Evolutionary conservation across 2,113 vertebrate species (phyloP), one percentile per base, ranked within the genome.

Genomic region (Vidua chalybeata): DNA sequence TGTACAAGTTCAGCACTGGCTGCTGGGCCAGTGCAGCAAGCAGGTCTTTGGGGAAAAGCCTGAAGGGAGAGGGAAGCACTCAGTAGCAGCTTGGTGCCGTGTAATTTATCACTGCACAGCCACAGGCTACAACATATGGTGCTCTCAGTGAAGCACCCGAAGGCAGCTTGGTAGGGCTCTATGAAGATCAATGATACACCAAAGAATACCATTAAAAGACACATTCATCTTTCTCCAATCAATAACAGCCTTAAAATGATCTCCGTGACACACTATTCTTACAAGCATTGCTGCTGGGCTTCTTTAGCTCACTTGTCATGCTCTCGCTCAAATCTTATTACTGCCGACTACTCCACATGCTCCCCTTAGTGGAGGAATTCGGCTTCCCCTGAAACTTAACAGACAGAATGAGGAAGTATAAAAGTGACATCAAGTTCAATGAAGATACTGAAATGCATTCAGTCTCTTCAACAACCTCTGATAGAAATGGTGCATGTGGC

Each of bases 131-230:
- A 2, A 91, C 51, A 61, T 83, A 78, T 61, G 90, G 84, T 22
- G 30, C 71, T 93, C 56, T 43, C 80, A 76, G 84, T 30, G 84
- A 95, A 92, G 91, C 87, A 89, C 82, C 85, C 52, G 68, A 93
- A 93, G 93, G 87, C 90, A 97, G 93, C 90, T 80, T 43, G 77
- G 85, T 89, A 84, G 89, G 93, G 85, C 87, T 93, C 89, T 96
- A 95, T 95, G 91, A 97, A 98, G 97, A 98, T 98, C 97, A 97
- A 97, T 96, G 96, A 89, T 89, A 87, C 69, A 87, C 87, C 68
- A 87, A 96, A 97, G 96, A 94, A 85, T 93, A 97, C 85, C 82
- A 97, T 97, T 97, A 97, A 95, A 97, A 96, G 97, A 90, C 93
- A 95, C 87, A 96, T 92, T 95, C 79, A 97, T 97, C 97, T 97